Percentiles rank a stretch among this genome's conserved stretches.
These are phyloP conservation scores for Mycogona germanica DNA, from an alignment of 2,888 invertebrate genomes.

Conservation along the genomic window DNA sequence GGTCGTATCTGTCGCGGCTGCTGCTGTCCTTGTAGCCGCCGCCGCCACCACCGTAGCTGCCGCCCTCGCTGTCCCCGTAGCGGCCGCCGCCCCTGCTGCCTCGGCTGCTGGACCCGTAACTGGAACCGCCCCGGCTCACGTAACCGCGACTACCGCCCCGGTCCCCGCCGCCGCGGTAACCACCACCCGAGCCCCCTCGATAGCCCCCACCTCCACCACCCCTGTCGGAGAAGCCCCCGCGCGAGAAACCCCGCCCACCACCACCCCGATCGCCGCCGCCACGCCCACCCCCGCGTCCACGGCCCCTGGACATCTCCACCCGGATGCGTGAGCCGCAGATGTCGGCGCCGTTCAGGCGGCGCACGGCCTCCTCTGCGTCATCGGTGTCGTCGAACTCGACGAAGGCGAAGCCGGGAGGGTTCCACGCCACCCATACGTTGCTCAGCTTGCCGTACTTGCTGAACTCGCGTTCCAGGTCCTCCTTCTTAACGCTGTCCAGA, in stretches of 20 bases:
- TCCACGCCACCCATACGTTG: slow-evolving; percentile 86
- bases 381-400: slow-evolving; percentile 79
- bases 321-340: slow-evolving; percentile 74
- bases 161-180: slow-evolving; percentile 35
- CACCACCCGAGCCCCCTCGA: slow-evolving; percentile 35
- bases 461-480: slow-evolving; percentile 80
- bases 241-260: slow-evolving; percentile 40
- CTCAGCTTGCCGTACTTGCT: slow-evolving; percentile 84
- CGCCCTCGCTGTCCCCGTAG: slow-evolving; percentile 19
- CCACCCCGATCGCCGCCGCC: slow-evolving; percentile 14
- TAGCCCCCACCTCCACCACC: slow-evolving; percentile 42
- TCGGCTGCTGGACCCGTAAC: slow-evolving; percentile 33
- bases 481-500: slow-evolving; percentile 77
- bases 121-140: slow-evolving; percentile 33
- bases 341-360: slow-evolving; percentile 74
- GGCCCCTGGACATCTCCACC: slow-evolving; percentile 65
- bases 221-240: slow-evolving; percentile 50
- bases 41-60: slow-evolving; percentile 23
- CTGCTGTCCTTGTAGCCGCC: slow-evolving; percentile 33
- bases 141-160: slow-evolving; percentile 40
- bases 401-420: slow-evolving; percentile 89
- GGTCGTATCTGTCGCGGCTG: slow-evolving; percentile 25
- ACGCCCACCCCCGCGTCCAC: slow-evolving; percentile 26
- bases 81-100: slow-evolving; percentile 25
- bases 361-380: slow-evolving; percentile 82